Evolutionary conservation across 1,140 invertebrate genomes (phyloP), one percentile per base, ranked within the genome.

Genomic region (Saccostrea glomerata): DNA sequence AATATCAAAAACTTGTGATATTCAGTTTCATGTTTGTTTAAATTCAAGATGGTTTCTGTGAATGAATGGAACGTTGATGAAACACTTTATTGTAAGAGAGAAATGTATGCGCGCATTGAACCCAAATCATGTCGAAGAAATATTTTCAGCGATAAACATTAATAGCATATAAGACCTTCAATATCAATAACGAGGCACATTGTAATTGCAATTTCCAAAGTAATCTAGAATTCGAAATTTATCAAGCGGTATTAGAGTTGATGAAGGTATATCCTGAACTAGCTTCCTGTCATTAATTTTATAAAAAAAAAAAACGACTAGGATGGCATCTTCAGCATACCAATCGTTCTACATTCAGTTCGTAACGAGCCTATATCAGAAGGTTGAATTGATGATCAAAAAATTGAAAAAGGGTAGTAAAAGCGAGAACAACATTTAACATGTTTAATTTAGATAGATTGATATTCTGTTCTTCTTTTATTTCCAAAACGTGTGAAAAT

Each of bases 121-220:
- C 70, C 25, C 25, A 25, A 77, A 77, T 11, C 70, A 77, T 77
- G 70, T 15, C 4, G 70, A 77, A 77, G 7, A 77, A 30, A 77
- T 30, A 77, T 30, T 77, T 77, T 77, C 25, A 30, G 23, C 70
- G 23, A 77, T 77, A 30, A 30, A 77, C 25, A 36, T 15, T 77
- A 77, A 77, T 77, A 30, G 25, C 25, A 36, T 36, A 77, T 13
- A 77, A 30, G 70, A 30, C 25, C 25, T 36, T 30, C 70, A 77
- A 77, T 77, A 40, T 36, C 30, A 77, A 12, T 77, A 77, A 77
- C 15, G 70, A 77, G 25, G 15, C 70, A 77, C 70, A 77, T 13
- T 7, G 70, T 30, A 77, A 77, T 77, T 77, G 25, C 11, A 30
- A 77, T 30, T 77, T 30, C 25, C 70, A 77, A 77, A 77, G 70